Evolutionary conservation across 2,888 invertebrate species (phyloP), one percentile per base, ranked within the genome.

Genomic region (Gnatocerus cornutus): DNA sequence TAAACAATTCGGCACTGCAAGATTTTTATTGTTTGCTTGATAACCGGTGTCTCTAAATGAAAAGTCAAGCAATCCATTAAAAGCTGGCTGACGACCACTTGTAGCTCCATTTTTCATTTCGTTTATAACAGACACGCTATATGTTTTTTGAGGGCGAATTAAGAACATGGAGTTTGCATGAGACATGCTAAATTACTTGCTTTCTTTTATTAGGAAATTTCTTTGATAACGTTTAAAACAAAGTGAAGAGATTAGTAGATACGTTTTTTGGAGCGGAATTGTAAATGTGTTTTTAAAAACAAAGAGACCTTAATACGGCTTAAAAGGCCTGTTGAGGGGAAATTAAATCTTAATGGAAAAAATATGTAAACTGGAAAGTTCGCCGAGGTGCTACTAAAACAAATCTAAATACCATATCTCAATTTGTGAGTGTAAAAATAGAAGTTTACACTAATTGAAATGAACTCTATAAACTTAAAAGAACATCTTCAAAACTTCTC

Each of bases 41-140:
- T 33, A 21, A 21, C 21, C 21, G 4, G 21, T 41, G 12, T 12
- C 41, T 12, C 12, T 41, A 41, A 41, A 41, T 41, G 41, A 41
- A 41, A 37, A 41, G 5, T 41, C 41, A n/a, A 41, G 41, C n/a
- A 37, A 37, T 37, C 37, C 37, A 37, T 37, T 37, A 37, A n/a
- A 37, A 37, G 37, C 37, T 37, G 37, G 7, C 37, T 37, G 37
- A 37, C 37, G n/a, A 37, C 37, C 37, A 37, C 37, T 37, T 37
- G 37, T 37, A 7, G 37, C 37, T 37, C n/a, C 13, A 13, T 41
- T 41, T 41, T 13, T 12, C 13, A 41, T 41, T 13, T 13, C 41
- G 41, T 13, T 33, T 12, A 41, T 13, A 12, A 41, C 10, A 41
- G n/a, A 41, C 12, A 41, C 41, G 41, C 12, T 12, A 41, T 33